Evolutionary conservation across 1,140 invertebrate species (phyloP), one percentile per base, ranked within the genome.

Genomic region (Drosophila kohkoa): DNA sequence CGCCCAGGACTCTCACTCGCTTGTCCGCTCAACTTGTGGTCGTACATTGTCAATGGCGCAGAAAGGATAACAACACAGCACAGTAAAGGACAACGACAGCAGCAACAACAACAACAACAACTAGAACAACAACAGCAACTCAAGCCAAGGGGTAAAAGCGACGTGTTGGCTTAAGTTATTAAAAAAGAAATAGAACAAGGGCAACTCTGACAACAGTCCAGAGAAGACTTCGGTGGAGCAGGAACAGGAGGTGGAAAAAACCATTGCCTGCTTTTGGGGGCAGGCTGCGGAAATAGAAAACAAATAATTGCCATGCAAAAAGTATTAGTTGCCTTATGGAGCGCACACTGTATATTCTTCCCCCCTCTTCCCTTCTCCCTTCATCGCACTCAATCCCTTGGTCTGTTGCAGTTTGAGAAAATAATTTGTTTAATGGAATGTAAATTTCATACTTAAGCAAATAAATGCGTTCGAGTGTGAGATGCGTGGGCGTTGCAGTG

Each of bases 371-470:
- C 7, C 30, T 4, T 10, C 35, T 32, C 11, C 5, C 0, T 8
- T 43, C 20, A 4, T 25, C 35, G 30, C 10, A 16, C 25, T 20
- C 49, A 38, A 25, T 7, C 20, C 7, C 1, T 6, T 15, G 15
- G 15, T 46, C 15, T 58, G 66, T 59, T 71, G 66, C 80, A 87
- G 72, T 77, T 80, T 62, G 82, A 83, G 60, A 87, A 88, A 88
- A 88, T 89, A 88, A 88, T 88, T 88, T 89, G 83, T 85, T 89
- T 88, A 88, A 88, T 88, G 83, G 85, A 88, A 88, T 88, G 83
- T 88, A 88, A 88, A 88, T 88, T 88, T 88, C 76, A 81, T 83
- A 81, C 85, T 87, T 81, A 89, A 80, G 83, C 85, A 87, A 88
- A 86, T 86, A 86, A 77, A 87, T 87, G 65, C 71, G 79, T 58